phyloP scores from a whole-genome alignment of 2,113 vertebrate species.

The Cyanistes caeruleus region DNA sequence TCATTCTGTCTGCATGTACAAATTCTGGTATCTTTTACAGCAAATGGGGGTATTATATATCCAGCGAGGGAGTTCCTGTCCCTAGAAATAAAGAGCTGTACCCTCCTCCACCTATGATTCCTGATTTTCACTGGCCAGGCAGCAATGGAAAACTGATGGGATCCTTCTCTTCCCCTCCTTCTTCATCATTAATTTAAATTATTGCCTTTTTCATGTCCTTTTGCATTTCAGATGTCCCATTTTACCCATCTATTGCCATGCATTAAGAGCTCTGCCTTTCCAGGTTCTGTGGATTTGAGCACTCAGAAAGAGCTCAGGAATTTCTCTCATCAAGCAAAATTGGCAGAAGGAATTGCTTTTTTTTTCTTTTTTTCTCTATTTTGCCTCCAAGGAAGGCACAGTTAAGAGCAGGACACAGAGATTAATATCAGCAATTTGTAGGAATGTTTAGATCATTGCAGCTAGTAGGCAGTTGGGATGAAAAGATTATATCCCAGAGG shows the following conservation, averaged over 20 bases:
- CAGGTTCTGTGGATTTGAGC: neutral
- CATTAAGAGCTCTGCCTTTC: neutral
- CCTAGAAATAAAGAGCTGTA: neutral
- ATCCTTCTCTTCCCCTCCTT: neutral
- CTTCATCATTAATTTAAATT: neutral
- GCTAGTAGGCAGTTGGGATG: slow-evolving; percentile 37
- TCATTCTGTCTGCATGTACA: accelerated
- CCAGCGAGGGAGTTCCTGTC: neutral
- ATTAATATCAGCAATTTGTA: slow-evolving; percentile 49
- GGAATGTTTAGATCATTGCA: slow-evolving; percentile 27
- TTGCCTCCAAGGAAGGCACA: slow-evolving; percentile 21
- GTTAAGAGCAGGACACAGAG: slow-evolving; percentile 30
- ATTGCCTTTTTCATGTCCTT: neutral
- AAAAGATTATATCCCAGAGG: slow-evolving; percentile 39
- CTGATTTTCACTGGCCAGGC: neutral
- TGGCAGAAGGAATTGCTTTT: neutral
- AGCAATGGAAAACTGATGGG: neutral
- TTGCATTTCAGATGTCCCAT: neutral
- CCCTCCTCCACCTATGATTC: neutral
- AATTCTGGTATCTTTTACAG: accelerated
- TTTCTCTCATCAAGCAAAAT: neutral
- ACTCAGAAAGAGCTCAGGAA: neutral
- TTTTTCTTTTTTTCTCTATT: neutral
- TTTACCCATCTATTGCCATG: neutral
- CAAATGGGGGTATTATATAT: accelerated